These are phyloP conservation scores for Pterocles burchelli DNA, from an alignment of 2,113 vertebrate species.

Conservation along the genomic window DNA sequence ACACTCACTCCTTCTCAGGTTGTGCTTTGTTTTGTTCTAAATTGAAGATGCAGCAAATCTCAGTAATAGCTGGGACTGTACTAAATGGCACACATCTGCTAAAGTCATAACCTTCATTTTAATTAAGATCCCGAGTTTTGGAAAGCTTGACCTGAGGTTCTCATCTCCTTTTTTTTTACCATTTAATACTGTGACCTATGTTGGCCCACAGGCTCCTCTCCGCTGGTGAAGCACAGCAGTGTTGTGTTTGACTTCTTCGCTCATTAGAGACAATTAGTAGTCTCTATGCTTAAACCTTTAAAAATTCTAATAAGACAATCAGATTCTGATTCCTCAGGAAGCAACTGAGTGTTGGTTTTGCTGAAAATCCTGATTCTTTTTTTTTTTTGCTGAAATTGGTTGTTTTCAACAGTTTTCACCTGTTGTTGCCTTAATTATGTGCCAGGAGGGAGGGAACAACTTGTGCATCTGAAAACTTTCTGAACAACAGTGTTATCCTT, in stretches of 20 bases:
- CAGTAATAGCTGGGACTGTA: not conserved
- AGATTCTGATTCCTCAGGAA: not conserved
- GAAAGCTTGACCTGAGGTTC: not conserved
- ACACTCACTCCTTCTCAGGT: fast-evolving
- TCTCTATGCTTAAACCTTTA: not conserved
- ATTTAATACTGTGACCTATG: not conserved
- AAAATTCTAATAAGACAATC: not conserved
- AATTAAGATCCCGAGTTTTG: not conserved
- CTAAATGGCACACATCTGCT: not conserved
- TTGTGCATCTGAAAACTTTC: not conserved
- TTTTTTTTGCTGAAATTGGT: not conserved
- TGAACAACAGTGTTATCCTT: not conserved
- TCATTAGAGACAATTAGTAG: not conserved
- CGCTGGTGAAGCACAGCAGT: not conserved
- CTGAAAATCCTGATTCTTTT: not conserved
- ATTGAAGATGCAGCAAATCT: not conserved
- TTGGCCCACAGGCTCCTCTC: not conserved
- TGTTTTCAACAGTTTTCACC: not conserved
- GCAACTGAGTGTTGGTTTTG: not conserved
- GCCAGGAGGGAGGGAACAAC: not conserved
- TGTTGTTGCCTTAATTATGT: not conserved
- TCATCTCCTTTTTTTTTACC: not conserved
- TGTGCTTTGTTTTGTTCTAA: not conserved
- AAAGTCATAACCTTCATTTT: not conserved
- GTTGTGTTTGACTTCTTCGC: not conserved